These are phyloP conservation scores for Platycercus adscitus DNA, from an alignment of 2,113 vertebrate species.

Conservation along the genomic window DNA sequence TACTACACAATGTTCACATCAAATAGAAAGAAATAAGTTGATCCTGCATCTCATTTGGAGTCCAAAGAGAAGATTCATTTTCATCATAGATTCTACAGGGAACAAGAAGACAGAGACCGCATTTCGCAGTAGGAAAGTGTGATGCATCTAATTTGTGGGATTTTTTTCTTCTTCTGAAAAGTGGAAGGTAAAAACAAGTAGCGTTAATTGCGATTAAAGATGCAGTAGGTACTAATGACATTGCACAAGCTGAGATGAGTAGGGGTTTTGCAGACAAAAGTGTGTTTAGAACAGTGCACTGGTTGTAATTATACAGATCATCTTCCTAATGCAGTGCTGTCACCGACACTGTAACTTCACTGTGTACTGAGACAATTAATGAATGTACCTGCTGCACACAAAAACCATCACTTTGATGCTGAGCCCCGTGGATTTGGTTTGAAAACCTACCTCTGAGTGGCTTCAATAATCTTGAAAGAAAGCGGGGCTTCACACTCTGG, in stretches of 20 bases:
- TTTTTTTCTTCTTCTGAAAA: background rate
- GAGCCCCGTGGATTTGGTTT: background rate
- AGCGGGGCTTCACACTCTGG: rapidly evolving
- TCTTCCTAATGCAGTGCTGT: background rate
- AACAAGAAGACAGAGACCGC: background rate
- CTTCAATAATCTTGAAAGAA: background rate
- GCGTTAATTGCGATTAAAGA: background rate
- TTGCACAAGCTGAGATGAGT: background rate
- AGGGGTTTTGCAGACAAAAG: background rate
- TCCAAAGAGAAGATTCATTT: background rate
- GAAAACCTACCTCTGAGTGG: background rate
- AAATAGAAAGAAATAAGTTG: background rate
- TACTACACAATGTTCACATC: background rate
- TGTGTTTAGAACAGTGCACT: background rate
- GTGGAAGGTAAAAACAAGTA: background rate
- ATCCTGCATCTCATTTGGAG: background rate
- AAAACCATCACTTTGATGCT: background rate
- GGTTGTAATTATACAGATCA: background rate
- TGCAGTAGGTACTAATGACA: background rate
- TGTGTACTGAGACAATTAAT: background rate
- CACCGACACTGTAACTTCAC: rapidly evolving
- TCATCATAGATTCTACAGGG: background rate
- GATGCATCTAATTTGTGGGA: background rate
- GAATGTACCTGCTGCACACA: background rate
- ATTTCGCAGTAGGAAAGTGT: background rate